Base-by-base conservation (phyloP, 2,797 vertebrate species). In the Psittacula derbiana region DNA sequence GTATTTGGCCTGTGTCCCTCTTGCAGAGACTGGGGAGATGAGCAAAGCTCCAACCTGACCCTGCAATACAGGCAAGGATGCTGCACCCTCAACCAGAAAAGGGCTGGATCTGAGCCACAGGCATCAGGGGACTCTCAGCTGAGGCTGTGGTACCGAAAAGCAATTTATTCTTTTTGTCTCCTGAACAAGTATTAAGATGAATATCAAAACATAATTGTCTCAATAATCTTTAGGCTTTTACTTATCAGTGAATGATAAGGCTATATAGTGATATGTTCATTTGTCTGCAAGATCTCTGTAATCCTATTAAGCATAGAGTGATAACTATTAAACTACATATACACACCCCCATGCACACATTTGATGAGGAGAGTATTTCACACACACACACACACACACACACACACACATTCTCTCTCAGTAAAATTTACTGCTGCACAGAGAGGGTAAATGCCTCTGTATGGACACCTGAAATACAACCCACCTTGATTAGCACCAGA, bases 191-290 rank as follows among this genome's bases (percentile, higher is more conserved):
- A 75, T 94, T 76, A 96, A 97, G 97, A 97, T 97, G 95, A 96
- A 98, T 97, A 96, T 97, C 95, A 69, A 95, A 97, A 95, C 94
- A 95, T 89, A 96, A 95, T 97, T 95, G 95, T 97, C 97, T 95
- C 96, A 95, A 86, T 95, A 91, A 98, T 97, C 93, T 96, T 94
- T 93, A 94, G 95, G 97, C 95, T 96, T 97, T 97, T 93, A 96
- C 96, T 97, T 97, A 98, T 97, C 97, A 96, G 97, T 72, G n/a
- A 62, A 73, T 36, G 95, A 96, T 95, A 96, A 96, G 50, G 75
- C 87, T 93, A 55, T 84, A 81, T 33, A 93, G 95, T 12, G 58
- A 55, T 87, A 6, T 16, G 86, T 92, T 89, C 95, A 90, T 96
- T 97, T 95, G 95, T 92, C 97, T 97, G 97, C 92, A 87, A 87